Evolutionary conservation across 2,888 invertebrate species (phyloP).

Genomic region (Standfussiana lucernea): DNA sequence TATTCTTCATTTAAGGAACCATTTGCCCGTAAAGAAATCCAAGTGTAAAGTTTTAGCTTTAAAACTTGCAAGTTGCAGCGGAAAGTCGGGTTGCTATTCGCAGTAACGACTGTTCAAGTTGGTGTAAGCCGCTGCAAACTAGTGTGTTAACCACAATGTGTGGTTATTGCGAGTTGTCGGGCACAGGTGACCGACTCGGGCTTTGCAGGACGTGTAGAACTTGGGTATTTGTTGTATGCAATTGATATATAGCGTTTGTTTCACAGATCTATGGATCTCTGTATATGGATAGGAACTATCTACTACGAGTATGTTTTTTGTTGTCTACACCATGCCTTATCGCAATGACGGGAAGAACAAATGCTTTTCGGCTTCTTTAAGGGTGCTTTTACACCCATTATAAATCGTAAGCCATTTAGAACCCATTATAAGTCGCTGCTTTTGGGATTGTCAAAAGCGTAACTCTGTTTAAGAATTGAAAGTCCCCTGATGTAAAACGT

Average conservation of each 20-base stretch:
- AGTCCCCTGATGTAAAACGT: rapidly evolving
- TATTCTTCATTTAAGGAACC: slow-evolving; percentile 15
- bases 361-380: too few relatives aligned
- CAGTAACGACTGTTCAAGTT: slow-evolving; percentile 34
- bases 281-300: neutral
- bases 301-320: too few relatives aligned
- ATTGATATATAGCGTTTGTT: neutral
- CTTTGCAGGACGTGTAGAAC: neutral
- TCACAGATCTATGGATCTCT: neutral
- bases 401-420: too few relatives aligned
- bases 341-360: too few relatives aligned
- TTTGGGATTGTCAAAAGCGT: neutral
- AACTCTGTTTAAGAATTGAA: neutral
- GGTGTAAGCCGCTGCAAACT: neutral
- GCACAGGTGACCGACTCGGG: slow-evolving; percentile 3
- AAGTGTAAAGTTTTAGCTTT: slow-evolving; percentile 51
- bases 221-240: neutral
- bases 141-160: slow-evolving; percentile 9
- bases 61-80: slow-evolving; percentile 31
- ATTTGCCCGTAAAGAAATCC: slow-evolving; percentile 49
- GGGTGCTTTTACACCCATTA: too few relatives aligned
- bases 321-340: too few relatives aligned
- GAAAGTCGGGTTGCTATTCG: slow-evolving; percentile 33
- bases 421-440: too few relatives aligned
- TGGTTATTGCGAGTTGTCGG: slow-evolving; percentile 26